Conservation (phyloP, 2,888 invertebrate genomes). For the Meteorus cinctellus region DNA sequence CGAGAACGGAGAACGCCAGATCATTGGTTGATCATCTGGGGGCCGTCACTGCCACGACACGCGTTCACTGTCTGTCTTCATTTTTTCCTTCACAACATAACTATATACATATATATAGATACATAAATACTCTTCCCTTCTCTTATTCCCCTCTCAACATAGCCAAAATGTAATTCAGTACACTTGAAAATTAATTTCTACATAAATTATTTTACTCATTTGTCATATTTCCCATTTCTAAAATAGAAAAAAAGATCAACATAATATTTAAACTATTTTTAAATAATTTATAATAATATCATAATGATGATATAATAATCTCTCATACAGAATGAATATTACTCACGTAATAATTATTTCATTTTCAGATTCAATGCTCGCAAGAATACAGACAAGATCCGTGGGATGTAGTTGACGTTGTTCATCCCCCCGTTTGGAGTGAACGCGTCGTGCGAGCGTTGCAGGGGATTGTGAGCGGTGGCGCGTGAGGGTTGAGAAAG, state of each 20-base stretch:
- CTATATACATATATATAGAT: not conserved
- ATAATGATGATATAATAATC: too few relatives aligned
- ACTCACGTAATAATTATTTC: conserved; percentile 28
- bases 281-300: not conserved
- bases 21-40: conserved; percentile 54
- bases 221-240: not conserved
- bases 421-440: conserved; percentile 55
- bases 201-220: not conserved
- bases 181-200: not conserved
- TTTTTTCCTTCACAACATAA: not conserved
- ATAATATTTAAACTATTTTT: not conserved
- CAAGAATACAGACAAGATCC: conserved; percentile 61
- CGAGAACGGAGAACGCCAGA: conserved; percentile 46
- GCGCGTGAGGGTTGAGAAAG: conserved; percentile 29
- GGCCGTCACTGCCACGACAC: conserved; percentile 53
- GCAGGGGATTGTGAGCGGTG: conserved; percentile 49
- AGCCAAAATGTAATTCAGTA: not conserved
- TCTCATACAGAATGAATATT: not conserved
- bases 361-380: conserved; percentile 62
- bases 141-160: not conserved
- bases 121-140: not conserved
- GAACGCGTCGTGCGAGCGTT: conserved; percentile 57
- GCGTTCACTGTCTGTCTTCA: conserved; percentile 15
- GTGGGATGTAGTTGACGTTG: conserved; percentile 70
- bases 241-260: not conserved